phyloP scores from a whole-genome alignment of 1,140 invertebrate species.

The Elysia chlorotica region DNA sequence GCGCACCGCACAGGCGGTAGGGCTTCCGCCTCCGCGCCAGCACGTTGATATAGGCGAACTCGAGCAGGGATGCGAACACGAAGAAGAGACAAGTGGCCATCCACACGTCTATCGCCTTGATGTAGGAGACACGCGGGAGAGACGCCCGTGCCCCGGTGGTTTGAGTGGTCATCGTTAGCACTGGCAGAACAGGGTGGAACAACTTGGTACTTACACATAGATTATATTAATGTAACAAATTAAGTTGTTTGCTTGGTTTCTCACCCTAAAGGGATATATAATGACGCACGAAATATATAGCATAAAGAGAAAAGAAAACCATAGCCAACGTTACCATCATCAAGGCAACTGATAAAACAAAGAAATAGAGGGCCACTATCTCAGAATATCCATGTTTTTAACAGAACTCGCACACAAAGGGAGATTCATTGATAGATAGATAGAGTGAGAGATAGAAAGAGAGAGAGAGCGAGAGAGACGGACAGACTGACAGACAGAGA shows the following conservation, averaged over 20 bases:
- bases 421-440: background rate
- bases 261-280: background rate
- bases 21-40: slow-evolving; percentile 28
- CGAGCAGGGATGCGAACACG: slow-evolving; percentile 80
- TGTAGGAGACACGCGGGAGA: slow-evolving; percentile 65
- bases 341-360: background rate
- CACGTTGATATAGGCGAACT: slow-evolving; percentile 77
- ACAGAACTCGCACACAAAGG: background rate
- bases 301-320: background rate
- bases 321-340: background rate
- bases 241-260: background rate
- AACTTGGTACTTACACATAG: no score
- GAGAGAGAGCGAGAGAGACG: background rate
- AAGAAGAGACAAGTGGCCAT: slow-evolving; percentile 88
- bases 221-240: no score
- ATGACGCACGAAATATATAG: background rate
- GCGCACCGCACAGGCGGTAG: slow-evolving; percentile 5
- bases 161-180: slow-evolving; percentile 50
- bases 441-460: background rate
- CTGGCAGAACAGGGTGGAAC: slow-evolving; percentile 23
- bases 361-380: background rate
- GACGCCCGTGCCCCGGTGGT: slow-evolving; percentile 42
- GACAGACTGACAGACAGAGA: slow-evolving; percentile 1
- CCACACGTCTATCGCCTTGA: slow-evolving; percentile 84
- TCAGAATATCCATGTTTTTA: background rate